Evolutionary conservation across 2,888 invertebrate species (phyloP), one percentile per base, ranked within the genome.

Genomic region (Hirudinaria manillensis): DNA sequence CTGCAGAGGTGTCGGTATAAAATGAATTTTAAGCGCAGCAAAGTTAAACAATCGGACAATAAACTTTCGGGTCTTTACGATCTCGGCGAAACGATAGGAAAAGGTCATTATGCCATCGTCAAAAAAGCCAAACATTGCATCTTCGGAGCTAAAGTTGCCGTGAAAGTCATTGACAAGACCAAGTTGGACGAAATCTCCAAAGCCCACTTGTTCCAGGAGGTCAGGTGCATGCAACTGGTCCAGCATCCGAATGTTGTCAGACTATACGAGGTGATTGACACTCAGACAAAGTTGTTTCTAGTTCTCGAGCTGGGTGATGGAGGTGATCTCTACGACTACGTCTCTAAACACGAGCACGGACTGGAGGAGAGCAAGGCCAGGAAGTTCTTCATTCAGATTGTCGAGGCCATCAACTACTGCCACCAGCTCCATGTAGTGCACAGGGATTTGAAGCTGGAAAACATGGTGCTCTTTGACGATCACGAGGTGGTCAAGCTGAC

Each of bases 201-300:
- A 83, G 91, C 94, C 77, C 97, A 99, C 89, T 90, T 99, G 80
- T 85, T 85, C 79, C 84, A 85, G 79, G 86, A 93, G 91, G 88
- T 93, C 78, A 90, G 95, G 79, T 98, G 97, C 86, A 98, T 98
- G 97, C 97, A 98, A 87, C 87, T 99, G 81, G 98, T 99, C 68
- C 98, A 99, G 86, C 99, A 99, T 88, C 98, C 98, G 51, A 95
- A 99, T 88, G 97, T 99, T 61, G 97, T 99, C 70, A 89, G 98
- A 76, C 88, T 99, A 72, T 99, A 99, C 87, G 97, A 99, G 89
- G 98, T 99, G 79, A 99, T 99, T 84, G 99, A 99, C 87, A 99
- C 99, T 56, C 94, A 95, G 85, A 96, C 96, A 78, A 99, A 99
- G 87, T 89, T 88, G 67, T 88, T 97, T 83, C 82, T 88, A 85